Base-by-base conservation (phyloP, 2,113 vertebrate species). In the Sturnus vulgaris region DNA sequence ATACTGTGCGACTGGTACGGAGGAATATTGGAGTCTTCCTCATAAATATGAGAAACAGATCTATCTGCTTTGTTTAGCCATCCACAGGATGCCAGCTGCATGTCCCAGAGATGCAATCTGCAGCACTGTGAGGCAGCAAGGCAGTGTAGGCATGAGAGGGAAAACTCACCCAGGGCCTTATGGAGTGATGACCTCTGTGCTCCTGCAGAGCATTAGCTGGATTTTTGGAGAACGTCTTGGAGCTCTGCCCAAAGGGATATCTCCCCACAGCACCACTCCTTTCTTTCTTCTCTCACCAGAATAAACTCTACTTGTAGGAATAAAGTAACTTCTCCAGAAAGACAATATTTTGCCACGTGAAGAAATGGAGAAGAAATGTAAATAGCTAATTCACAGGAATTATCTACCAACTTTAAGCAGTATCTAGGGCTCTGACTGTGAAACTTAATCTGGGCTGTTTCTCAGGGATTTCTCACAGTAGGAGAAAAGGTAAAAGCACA, bases 111-210 rank as follows among this genome's bases (percentile, higher is more conserved):
- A 16, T 27, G 64, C 14, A 55, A 17, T 42, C 44, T 81, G 31
- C 47, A 94, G 60, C 35, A 23, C 49, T 37, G 28, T 25, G 49
- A 23, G 25, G 13, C 55, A 76, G 19, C 8, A n/a, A n/a, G 24
- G 39, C 12, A 57, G 40, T 4, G 49, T 13, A 23, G 4, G 10
- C 3, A 1, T 47, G 59, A 84, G 30, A 53, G 27, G 6, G 11
- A 50, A 18, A 68, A 20, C 16, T 11, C n/a, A 56, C 12, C 13
- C 40, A 42, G 55, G 83, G 6, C 28, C 39, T 63, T 22, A 7
- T 4, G 19, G 33, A 77, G 5, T 46, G 33, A 31, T 25, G 52
- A 73, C 7, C 4, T 57, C 39, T 57, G 2, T 1, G 1, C 1
- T 46, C 35, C 65, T 23, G 5, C 7, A 52, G 39, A 64, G 19